Percentiles rank a stretch among this genome's conserved stretches.
Conservation (phyloP, 2,888 invertebrate genomes). For the Drosophila niveifrons region DNA sequence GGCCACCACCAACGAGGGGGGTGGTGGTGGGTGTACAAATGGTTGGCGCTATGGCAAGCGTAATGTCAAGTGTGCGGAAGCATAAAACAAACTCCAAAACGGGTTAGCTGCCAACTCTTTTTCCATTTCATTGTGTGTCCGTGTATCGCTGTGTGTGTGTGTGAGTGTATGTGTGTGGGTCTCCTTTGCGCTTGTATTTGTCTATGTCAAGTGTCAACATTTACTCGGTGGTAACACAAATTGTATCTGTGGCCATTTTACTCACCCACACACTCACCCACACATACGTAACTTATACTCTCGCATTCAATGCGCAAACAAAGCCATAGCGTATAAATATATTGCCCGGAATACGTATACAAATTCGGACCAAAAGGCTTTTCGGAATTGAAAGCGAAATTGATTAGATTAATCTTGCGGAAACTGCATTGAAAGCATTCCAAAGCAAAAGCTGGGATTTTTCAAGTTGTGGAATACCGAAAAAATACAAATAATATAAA, state of each 20-base stretch:
- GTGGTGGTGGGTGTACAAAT: background rate
- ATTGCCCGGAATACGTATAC: background rate
- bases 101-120: conserved; percentile 63
- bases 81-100: conserved; percentile 80
- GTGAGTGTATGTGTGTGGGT: conserved; percentile 13
- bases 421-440: background rate
- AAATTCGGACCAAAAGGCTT: conserved; percentile 17
- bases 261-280: conserved; percentile 26
- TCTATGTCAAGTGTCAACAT: conserved; percentile 79
- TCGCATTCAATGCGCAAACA: conserved; percentile 24
- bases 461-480: too few species aligned
- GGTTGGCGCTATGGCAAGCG: conserved; percentile 59
- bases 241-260: conserved; percentile 77
- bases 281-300: background rate
- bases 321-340: conserved; percentile 5
- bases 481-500: too few species aligned
- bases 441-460: background rate
- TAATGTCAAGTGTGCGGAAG: conserved; percentile 79
- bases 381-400: conserved; percentile 6
- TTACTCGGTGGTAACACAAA: conserved; percentile 80
- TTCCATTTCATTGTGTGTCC: background rate
- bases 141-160: background rate
- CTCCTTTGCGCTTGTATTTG: conserved; percentile 58
- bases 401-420: conserved; percentile 1
- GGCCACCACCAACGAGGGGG: too few species aligned